Conservation (phyloP, 2,888 invertebrate genomes). For the Xestia rhomboidea region DNA sequence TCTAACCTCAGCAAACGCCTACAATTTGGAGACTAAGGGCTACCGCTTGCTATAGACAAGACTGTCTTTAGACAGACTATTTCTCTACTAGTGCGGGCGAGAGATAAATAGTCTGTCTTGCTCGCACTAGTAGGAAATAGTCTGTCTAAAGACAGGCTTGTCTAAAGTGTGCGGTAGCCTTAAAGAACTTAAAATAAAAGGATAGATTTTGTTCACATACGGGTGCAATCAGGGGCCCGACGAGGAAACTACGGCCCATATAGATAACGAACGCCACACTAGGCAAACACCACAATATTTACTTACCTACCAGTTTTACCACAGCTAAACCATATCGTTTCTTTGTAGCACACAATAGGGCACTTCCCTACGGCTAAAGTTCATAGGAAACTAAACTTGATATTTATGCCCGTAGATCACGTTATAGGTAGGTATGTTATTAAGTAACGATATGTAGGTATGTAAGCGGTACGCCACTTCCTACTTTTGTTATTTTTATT, state of each 20-base stretch:
- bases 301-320: constrained; percentile 61
- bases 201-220: constrained; percentile 58
- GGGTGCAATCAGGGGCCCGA: constrained; percentile 78
- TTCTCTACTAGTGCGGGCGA: no score
- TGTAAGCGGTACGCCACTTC: constrained; percentile 32
- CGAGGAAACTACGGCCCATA: constrained; percentile 87
- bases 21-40: no score
- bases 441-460: constrained; percentile 4
- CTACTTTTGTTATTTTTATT: constrained; percentile 6
- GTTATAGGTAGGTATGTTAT: constrained; percentile 1
- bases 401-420: constrained; percentile 17
- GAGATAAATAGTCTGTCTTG: no score
- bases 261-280: constrained; percentile 83
- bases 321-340: constrained; percentile 59
- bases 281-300: constrained; percentile 77
- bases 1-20: not conserved
- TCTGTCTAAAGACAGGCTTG: no score
- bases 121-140: no score
- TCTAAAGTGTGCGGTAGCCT: no score
- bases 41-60: no score
- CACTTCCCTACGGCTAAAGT: constrained; percentile 43
- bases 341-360: constrained; percentile 58
- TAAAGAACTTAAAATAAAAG: constrained; percentile 38
- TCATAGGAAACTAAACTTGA: constrained; percentile 44
- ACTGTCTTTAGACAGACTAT: no score